Conservation (phyloP, 2,113 vertebrate genomes). For the Noturus placidus region DNA sequence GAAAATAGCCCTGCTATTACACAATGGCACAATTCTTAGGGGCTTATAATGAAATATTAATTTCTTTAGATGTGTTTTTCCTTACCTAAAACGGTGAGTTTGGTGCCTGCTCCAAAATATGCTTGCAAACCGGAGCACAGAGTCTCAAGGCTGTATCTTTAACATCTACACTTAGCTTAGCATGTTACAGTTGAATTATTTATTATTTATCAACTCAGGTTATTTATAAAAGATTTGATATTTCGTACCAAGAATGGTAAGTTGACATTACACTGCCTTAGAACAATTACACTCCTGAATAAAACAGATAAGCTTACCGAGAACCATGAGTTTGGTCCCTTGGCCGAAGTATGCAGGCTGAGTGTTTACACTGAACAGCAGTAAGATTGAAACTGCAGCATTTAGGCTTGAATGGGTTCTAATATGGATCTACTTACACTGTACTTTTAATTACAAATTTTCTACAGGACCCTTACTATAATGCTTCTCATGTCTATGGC, state of each 20-base stretch:
- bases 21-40: background rate
- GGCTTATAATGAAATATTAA: background rate
- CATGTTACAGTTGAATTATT: background rate
- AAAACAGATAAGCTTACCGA: slow-evolving; percentile 52
- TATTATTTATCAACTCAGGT: background rate
- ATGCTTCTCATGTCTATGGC: background rate
- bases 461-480: background rate
- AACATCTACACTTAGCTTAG: background rate
- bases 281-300: background rate
- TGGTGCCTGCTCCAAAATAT: slow-evolving; percentile 58
- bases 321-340: slow-evolving; percentile 56
- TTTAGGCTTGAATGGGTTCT: background rate
- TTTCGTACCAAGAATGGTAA: slow-evolving; percentile 52
- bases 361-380: slow-evolving; percentile 14
- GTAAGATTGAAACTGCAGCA: background rate
- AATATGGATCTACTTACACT: background rate
- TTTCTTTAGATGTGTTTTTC: background rate
- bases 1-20: background rate
- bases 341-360: slow-evolving; percentile 58
- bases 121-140: slow-evolving; percentile 35
- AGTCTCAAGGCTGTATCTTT: slow-evolving; percentile 6
- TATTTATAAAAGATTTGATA: background rate
- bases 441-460: background rate
- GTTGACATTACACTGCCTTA: background rate
- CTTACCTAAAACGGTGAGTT: slow-evolving; percentile 62